These are phyloP conservation scores for Eurytoma adleriae DNA, from an alignment of 2,888 invertebrate species.

Conservation along the genomic window DNA sequence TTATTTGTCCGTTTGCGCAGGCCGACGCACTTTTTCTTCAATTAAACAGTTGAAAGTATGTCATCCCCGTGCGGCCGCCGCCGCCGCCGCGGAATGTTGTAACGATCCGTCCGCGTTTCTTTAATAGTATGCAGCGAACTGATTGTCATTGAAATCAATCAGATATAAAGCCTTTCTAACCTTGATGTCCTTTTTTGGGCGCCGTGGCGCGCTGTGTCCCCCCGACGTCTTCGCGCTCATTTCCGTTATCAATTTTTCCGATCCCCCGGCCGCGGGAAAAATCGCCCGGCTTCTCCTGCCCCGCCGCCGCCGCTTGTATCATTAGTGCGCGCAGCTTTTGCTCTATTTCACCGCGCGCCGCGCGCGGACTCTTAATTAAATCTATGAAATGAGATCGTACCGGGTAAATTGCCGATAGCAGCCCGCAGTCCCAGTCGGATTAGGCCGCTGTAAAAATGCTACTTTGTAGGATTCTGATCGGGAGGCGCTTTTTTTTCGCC, in stretches of 20 bases:
- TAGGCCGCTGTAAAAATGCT: too few species aligned
- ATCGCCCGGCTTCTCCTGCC: not conserved
- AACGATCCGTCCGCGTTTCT: slow-evolving; percentile 41
- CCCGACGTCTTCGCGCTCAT: not conserved
- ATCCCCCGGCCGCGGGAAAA: not conserved
- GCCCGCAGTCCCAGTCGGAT: too few species aligned
- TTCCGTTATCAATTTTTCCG: slow-evolving; percentile 26
- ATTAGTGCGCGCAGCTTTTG: not conserved
- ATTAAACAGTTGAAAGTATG: slow-evolving; percentile 36
- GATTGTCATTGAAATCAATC: slow-evolving; percentile 41
- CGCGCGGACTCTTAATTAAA: not conserved
- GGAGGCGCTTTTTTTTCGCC: too few species aligned
- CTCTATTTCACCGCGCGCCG: not conserved
- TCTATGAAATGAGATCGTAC: not conserved
- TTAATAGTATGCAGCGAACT: slow-evolving; percentile 38
- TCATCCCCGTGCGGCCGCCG: slow-evolving; percentile 39
- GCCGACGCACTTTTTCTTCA: slow-evolving; percentile 39
- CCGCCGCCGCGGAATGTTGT: slow-evolving; percentile 53
- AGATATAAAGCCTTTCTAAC: slow-evolving; percentile 27
- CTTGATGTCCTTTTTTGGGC: slow-evolving; percentile 31
- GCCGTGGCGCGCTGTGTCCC: not conserved
- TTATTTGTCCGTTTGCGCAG: slow-evolving; percentile 27
- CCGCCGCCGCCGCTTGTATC: not conserved
- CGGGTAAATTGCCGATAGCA: too few species aligned
- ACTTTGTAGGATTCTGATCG: too few species aligned